Conservation (phyloP, 2,888 invertebrate genomes). For the Clostera curtula region DNA sequence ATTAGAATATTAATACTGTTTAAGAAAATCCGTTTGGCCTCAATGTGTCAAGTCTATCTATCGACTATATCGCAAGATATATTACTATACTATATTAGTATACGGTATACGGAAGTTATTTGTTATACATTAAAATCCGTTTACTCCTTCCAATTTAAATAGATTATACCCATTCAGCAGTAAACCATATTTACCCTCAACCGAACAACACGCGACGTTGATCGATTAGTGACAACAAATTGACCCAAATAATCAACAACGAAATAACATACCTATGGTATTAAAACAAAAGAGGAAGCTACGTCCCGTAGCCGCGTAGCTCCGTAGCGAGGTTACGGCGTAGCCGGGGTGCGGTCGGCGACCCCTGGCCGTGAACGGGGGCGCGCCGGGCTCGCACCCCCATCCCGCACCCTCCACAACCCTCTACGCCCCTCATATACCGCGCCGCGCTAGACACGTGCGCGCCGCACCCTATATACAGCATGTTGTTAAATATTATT, state of each 20-base stretch:
- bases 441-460: slow-evolving; percentile 38
- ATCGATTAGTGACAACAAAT: slow-evolving; percentile 12
- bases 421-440: slow-evolving; percentile 12
- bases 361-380: slow-evolving; percentile 75
- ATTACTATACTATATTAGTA: too few relatives aligned
- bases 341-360: slow-evolving; percentile 71
- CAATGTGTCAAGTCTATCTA: too few relatives aligned
- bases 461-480: slow-evolving; percentile 38
- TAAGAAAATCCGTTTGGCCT: too few relatives aligned
- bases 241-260: slow-evolving; percentile 56
- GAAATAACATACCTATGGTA: slow-evolving; percentile 28
- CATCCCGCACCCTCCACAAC: slow-evolving; percentile 19
- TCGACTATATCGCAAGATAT: too few relatives aligned
- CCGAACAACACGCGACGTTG: too few relatives aligned
- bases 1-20: too few relatives aligned
- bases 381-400: slow-evolving; percentile 46
- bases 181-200: too few relatives aligned
- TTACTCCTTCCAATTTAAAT: too few relatives aligned
- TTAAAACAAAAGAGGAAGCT: slow-evolving; percentile 62
- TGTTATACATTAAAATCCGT: too few relatives aligned
- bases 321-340: slow-evolving; percentile 65
- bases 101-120: too few relatives aligned
- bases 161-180: too few relatives aligned
- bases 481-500: too few relatives aligned
- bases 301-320: slow-evolving; percentile 52